phyloP scores from a whole-genome alignment of 64 coral and sea anemone genomes.

The Montipora foliosa region DNA sequence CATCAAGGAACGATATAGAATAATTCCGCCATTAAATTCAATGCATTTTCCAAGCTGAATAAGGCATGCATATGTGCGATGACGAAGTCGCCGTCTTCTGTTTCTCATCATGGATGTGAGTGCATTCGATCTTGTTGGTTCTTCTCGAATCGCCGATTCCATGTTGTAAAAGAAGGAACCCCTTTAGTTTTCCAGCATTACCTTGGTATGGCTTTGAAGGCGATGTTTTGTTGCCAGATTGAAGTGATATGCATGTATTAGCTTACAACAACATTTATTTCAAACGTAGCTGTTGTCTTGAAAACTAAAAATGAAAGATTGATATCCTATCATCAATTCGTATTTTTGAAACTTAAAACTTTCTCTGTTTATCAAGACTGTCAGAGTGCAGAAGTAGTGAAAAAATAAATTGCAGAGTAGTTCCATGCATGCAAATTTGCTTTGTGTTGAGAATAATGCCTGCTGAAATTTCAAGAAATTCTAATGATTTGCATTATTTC shows the following conservation, averaged over 20 bases:
- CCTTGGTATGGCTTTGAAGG: background rate
- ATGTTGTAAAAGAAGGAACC: background rate
- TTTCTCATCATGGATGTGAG: background rate
- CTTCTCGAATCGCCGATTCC: background rate
- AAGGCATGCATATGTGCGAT: background rate
- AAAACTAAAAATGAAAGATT: background rate
- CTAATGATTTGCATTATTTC: background rate
- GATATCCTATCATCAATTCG: background rate
- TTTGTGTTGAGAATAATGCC: background rate
- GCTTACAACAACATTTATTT: background rate
- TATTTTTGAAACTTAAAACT: background rate
- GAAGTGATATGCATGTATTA: background rate
- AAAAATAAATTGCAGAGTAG: background rate
- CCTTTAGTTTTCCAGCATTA: background rate
- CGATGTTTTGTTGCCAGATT: conserved; percentile 19
- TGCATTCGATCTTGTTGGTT: background rate
- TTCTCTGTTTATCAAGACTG: background rate
- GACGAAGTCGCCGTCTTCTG: background rate
- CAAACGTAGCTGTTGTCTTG: background rate
- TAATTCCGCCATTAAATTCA: conserved; percentile 1
- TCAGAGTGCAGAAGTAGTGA: background rate
- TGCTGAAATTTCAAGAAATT: background rate
- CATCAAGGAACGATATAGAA: conserved; percentile 7
- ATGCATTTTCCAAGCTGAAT: background rate
- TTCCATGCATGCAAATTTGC: background rate